Conservation (phyloP, 2,888 invertebrate species). For the Vanessa cardui region DNA sequence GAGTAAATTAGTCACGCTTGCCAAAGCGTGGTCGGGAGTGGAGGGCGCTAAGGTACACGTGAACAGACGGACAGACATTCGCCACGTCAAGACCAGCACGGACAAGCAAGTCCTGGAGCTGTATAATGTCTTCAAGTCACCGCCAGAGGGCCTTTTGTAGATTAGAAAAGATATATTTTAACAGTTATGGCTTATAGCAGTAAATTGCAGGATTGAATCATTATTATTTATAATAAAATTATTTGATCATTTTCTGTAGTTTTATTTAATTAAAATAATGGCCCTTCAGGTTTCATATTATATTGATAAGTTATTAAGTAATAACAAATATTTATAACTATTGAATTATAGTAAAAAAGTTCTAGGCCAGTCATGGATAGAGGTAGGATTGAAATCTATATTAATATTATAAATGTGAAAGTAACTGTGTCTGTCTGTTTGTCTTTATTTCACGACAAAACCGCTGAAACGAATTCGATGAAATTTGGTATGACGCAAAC, state of each 20-base stretch:
- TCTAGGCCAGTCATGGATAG: too few relatives aligned
- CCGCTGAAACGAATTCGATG: too few relatives aligned
- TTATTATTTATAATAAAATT: not conserved
- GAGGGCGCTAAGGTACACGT: constrained; percentile 66
- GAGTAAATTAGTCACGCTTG: constrained; percentile 60
- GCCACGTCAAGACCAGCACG: constrained; percentile 51
- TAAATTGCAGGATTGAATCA: not conserved
- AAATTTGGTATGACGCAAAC: too few relatives aligned
- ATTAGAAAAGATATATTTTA: constrained; percentile 5
- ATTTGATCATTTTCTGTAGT: not conserved
- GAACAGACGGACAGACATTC: constrained; percentile 57
- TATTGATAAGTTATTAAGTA: too few relatives aligned
- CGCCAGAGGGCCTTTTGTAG: constrained; percentile 51
- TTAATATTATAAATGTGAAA: too few relatives aligned
- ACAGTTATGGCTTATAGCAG: not conserved
- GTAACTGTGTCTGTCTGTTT: too few relatives aligned
- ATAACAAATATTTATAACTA: too few relatives aligned
- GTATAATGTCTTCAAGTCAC: constrained; percentile 56
- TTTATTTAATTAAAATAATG: not conserved
- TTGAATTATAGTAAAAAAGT: too few relatives aligned
- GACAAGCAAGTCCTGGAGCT: constrained; percentile 56
- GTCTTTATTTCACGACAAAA: too few relatives aligned
- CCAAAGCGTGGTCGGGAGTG: constrained; percentile 59
- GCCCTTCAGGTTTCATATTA: too few relatives aligned
- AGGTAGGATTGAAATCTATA: too few relatives aligned